Conservation (phyloP, 2,888 invertebrate species). For the Orthosia gracilis region DNA sequence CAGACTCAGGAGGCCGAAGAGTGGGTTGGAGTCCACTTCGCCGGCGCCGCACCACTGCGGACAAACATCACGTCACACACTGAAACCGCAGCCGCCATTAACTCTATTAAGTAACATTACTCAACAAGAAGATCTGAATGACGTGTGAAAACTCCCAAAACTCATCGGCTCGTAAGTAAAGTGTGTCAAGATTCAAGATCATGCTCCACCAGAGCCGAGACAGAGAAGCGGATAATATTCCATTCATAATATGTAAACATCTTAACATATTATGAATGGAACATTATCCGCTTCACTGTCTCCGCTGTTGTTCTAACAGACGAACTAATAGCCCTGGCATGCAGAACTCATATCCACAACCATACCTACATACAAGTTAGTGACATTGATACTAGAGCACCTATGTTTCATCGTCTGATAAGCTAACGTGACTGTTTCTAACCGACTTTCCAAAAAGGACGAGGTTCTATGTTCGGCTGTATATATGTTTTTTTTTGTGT, state of each 20-base stretch:
- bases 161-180: constrained; percentile 1
- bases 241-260: constrained; percentile 15
- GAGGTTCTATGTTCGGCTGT: too few species aligned
- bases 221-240: neutral
- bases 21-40: neutral
- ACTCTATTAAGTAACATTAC: neutral
- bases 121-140: neutral
- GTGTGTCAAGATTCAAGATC: constrained; percentile 7
- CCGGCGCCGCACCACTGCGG: constrained; percentile 24
- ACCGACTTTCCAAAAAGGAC: too few species aligned
- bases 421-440: too few species aligned
- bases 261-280: too few species aligned
- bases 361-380: too few species aligned
- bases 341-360: neutral
- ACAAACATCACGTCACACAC: neutral
- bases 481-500: too few species aligned
- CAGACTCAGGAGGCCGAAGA: constrained; percentile 16
- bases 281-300: too few species aligned
- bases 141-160: constrained; percentile 1
- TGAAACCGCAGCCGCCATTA: neutral
- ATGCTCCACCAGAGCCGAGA: neutral
- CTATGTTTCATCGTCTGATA: too few species aligned
- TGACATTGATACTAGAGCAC: too few species aligned
- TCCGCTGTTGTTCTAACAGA: constrained; percentile 2
- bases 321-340: neutral